A percentile compares a stretch with the other conserved stretches of the same genome.
phyloP scores from a whole-genome alignment of 2,113 vertebrate species.

The Donacobius atricapilla region DNA sequence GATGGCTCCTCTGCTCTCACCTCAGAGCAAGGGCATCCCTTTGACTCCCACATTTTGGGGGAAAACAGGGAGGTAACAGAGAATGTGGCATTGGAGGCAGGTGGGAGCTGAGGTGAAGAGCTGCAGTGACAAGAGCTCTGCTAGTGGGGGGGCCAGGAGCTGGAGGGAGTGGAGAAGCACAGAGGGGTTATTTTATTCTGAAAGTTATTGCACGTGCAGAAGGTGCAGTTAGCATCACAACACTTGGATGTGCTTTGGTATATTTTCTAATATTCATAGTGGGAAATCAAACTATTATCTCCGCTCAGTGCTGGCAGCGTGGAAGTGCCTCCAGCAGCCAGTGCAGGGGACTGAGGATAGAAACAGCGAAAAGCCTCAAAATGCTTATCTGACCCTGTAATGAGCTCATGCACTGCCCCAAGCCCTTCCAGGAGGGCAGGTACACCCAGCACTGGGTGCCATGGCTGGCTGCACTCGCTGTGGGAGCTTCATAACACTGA shows the following conservation, averaged over 20 bases:
- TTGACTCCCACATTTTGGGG: rapidly evolving
- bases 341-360: not conserved
- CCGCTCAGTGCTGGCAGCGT: rapidly evolving
- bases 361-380: not conserved
- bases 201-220: not conserved
- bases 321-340: not conserved
- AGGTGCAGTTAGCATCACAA: not conserved
- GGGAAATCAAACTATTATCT: not conserved
- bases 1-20: not conserved
- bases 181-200: not conserved
- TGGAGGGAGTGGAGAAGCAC: not conserved
- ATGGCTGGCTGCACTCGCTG: not conserved
- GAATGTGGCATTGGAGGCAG: no score
- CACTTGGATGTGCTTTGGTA: not conserved
- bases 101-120: not conserved
- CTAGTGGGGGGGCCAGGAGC: rapidly evolving
- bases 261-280: not conserved
- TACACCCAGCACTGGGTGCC: rapidly evolving
- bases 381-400: not conserved
- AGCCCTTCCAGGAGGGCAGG: not conserved
- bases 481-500: not conserved
- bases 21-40: not conserved
- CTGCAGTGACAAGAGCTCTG: not conserved
- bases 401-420: not conserved
- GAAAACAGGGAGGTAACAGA: not conserved